phyloP scores from a whole-genome alignment of 2,797 vertebrate genomes.

The Phaenicophaeus curvirostris region DNA sequence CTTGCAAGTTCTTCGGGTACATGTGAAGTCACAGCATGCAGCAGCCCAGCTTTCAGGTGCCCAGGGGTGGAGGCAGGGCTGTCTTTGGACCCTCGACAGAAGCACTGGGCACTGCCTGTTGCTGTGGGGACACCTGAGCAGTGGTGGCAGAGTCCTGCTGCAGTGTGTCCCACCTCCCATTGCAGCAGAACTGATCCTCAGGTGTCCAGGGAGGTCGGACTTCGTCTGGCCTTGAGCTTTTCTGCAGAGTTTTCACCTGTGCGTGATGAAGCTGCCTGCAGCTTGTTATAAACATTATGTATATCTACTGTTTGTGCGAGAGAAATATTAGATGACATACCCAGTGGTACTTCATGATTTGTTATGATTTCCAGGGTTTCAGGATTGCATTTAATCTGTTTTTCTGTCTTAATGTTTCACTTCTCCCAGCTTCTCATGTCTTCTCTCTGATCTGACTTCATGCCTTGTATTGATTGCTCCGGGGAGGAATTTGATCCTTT shows the following conservation, averaged over 20 bases:
- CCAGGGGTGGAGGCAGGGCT: background rate
- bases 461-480: slow-evolving; percentile 32
- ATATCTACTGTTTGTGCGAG: background rate
- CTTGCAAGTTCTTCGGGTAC: background rate
- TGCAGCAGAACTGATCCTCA: background rate
- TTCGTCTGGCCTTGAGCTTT: background rate
- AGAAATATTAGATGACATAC: background rate
- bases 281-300: background rate
- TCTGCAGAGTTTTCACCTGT: background rate
- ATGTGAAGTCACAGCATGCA: rapidly evolving
- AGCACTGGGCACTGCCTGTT: background rate
- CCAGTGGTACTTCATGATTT: background rate
- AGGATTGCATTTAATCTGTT: background rate
- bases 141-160: background rate
- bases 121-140: background rate
- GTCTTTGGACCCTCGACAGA: background rate
- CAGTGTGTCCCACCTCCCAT: background rate
- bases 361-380: background rate
- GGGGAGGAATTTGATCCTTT: slow-evolving; percentile 44
- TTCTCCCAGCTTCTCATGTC: slow-evolving; percentile 13
- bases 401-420: background rate
- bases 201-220: background rate
- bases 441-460: slow-evolving; percentile 44
- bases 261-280: background rate
- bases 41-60: background rate